These are phyloP conservation scores for Lethrus apterus DNA, from an alignment of 1,140 invertebrate species.

Conservation along the genomic window DNA sequence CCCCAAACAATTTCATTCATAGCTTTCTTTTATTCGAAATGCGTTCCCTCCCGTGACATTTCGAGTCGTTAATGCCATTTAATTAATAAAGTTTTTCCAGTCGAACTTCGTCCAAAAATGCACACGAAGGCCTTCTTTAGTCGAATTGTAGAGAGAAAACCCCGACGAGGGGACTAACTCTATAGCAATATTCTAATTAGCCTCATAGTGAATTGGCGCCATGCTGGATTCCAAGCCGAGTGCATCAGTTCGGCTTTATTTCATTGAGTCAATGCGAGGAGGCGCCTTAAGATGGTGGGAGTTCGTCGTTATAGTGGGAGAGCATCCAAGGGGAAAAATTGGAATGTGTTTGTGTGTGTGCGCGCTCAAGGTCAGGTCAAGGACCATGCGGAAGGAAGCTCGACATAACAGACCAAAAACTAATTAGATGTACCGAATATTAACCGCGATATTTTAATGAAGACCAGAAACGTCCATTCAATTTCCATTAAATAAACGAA, in stretches of 20 bases:
- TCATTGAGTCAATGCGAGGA: conserved; percentile 19
- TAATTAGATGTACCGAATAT: conserved; percentile 2
- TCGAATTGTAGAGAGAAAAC: too few species aligned
- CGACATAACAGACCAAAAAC: not conserved
- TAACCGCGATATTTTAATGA: not conserved
- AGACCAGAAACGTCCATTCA: not conserved
- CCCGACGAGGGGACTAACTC: not conserved
- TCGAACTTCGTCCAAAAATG: too few species aligned
- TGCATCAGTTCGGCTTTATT: conserved; percentile 17
- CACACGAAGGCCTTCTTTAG: too few species aligned
- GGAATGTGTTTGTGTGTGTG: conserved; percentile 6
- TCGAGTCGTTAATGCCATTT: too few species aligned
- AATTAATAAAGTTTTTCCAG: too few species aligned
- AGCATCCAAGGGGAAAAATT: conserved; percentile 14
- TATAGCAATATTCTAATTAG: not conserved
- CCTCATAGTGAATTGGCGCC: conserved; percentile 14
- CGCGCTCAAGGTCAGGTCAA: conserved; percentile 19
- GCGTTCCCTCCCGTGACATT: too few species aligned
- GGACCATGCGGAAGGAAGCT: conserved; percentile 11
- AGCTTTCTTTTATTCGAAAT: too few species aligned
- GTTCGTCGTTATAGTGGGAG: conserved; percentile 6
- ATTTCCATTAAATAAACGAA: too few species aligned
- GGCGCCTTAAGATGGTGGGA: conserved; percentile 19
- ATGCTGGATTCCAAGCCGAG: conserved; percentile 16
- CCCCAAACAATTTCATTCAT: too few species aligned